Conservation (phyloP, 1,140 invertebrate genomes). For the Charaxes varanes region DNA sequence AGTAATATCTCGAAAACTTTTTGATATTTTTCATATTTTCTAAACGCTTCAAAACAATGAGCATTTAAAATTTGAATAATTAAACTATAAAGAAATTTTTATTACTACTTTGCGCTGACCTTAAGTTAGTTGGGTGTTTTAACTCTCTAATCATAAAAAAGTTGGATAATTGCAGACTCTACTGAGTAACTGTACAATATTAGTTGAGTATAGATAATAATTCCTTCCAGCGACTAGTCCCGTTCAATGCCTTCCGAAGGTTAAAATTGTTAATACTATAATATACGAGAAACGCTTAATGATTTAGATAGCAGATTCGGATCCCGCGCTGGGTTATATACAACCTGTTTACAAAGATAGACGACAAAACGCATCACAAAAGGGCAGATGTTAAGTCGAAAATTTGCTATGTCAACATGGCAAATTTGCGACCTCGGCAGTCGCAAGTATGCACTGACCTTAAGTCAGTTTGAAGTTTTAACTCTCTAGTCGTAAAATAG, state of each 20-base stretch:
- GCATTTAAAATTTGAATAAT: too few relatives aligned
- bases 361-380: too few relatives aligned
- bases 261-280: conserved; percentile 38
- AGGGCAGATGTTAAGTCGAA: too few relatives aligned
- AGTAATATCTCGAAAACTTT: too few relatives aligned
- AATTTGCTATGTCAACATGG: too few relatives aligned
- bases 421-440: too few relatives aligned
- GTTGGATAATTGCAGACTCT: conserved; percentile 11
- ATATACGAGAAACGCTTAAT: conserved; percentile 64
- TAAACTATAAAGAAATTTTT: too few relatives aligned
- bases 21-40: too few relatives aligned
- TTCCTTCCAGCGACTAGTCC: conserved; percentile 23
- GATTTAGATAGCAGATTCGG: conserved; percentile 38
- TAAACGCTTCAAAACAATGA: too few relatives aligned
- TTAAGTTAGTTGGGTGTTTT: conserved; percentile 9
- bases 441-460: too few relatives aligned
- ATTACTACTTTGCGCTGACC: too few relatives aligned
- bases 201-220: conserved; percentile 28
- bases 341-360: conserved; percentile 37
- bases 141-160: conserved; percentile 18
- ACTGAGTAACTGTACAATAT: conserved; percentile 21
- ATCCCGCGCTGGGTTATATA: conserved; percentile 31
- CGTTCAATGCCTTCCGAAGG: background rate
- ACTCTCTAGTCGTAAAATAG: conserved; percentile 19
- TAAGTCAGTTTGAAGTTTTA: conserved; percentile 10